phyloP scores from a whole-genome alignment of 2,888 invertebrate genomes.

The Tetropium fuscum region DNA sequence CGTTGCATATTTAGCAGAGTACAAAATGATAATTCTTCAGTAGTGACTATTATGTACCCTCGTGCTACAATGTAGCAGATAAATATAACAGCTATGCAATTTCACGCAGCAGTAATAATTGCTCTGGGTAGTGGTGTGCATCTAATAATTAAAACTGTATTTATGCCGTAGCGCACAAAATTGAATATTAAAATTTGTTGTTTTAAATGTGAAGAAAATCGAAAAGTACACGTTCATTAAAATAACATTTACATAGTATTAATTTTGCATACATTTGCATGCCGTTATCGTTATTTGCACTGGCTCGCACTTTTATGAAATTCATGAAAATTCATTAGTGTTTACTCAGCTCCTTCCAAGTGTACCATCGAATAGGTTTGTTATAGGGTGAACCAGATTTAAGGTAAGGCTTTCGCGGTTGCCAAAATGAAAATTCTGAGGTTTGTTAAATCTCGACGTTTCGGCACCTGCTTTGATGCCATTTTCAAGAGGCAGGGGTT shows the following conservation, averaged over 20 bases:
- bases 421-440: too few relatives aligned
- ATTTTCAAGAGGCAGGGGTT: too few relatives aligned
- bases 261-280: constrained; percentile 59
- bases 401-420: too few relatives aligned
- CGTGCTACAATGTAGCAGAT: background rate
- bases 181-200: constrained; percentile 27
- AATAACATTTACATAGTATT: constrained; percentile 56
- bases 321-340: constrained; percentile 58
- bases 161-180: constrained; percentile 19
- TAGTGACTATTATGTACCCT: too few relatives aligned
- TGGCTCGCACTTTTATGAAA: constrained; percentile 49
- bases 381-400: too few relatives aligned
- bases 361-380: constrained; percentile 40
- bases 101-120: constrained; percentile 24
- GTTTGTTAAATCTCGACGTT: too few relatives aligned
- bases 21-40: too few relatives aligned
- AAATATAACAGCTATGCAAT: constrained; percentile 15
- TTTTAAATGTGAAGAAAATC: constrained; percentile 36
- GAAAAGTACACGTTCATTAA: constrained; percentile 43
- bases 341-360: constrained; percentile 34
- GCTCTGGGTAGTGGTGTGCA: constrained; percentile 13
- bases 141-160: constrained; percentile 28
- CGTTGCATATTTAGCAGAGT: too few relatives aligned
- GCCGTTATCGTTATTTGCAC: constrained; percentile 54
- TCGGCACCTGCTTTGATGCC: too few relatives aligned